Conservation (phyloP, 1,140 invertebrate genomes). For the Drosophila albomicans region DNA sequence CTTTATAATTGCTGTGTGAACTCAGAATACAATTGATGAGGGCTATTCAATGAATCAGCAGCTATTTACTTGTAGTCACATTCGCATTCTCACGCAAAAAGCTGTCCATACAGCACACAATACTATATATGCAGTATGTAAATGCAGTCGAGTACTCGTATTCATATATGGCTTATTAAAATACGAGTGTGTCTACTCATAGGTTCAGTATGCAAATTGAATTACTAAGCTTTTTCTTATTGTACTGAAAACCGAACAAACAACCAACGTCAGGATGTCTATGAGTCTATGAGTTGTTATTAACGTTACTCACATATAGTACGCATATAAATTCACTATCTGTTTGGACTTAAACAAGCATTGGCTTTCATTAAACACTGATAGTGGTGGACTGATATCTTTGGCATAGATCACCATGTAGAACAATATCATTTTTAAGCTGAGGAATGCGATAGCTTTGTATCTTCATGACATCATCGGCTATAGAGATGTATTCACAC, state of each 20-base stretch:
- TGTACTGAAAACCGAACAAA: not conserved
- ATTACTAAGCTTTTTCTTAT: constrained; percentile 45
- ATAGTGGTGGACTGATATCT: not conserved
- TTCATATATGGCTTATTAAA: constrained; percentile 1
- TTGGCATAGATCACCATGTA: constrained; percentile 13
- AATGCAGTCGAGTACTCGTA: constrained; percentile 31
- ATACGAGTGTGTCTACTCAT: not conserved
- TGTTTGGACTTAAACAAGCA: not conserved
- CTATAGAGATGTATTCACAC: constrained; percentile 10
- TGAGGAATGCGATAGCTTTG: constrained; percentile 29
- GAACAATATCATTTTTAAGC: constrained; percentile 17
- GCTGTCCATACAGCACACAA: constrained; percentile 16
- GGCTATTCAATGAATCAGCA: constrained; percentile 62
- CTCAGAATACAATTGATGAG: constrained; percentile 53
- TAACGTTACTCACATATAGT: not conserved
- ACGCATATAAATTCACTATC: not conserved
- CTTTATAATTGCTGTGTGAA: constrained; percentile 69
- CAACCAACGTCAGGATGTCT: not conserved
- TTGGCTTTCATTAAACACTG: not conserved
- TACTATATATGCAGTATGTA: not conserved
- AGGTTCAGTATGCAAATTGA: constrained; percentile 45
- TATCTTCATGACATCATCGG: constrained; percentile 35
- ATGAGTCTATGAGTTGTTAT: not conserved
- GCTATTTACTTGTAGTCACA: constrained; percentile 52
- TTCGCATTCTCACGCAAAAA: constrained; percentile 44